Conservation (phyloP, 2,888 invertebrate species). For the Venusia cambrica region DNA sequence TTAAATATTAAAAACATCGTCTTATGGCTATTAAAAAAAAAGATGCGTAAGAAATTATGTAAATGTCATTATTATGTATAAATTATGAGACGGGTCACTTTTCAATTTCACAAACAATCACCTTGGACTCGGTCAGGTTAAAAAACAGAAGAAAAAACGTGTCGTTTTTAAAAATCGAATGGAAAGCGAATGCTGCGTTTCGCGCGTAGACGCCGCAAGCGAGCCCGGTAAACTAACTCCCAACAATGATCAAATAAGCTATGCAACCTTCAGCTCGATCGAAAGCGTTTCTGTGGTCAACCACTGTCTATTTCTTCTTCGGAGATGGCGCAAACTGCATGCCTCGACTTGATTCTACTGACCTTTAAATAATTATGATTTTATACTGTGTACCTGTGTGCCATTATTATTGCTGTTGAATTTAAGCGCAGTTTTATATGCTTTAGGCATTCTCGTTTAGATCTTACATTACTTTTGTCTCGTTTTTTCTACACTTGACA, state of each 20-base stretch:
- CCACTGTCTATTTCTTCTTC: constrained; percentile 45
- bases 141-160: constrained; percentile 20
- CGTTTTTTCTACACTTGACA: too few relatives aligned
- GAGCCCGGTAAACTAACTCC: constrained; percentile 62
- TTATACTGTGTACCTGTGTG: constrained; percentile 42
- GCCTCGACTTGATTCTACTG: constrained; percentile 40
- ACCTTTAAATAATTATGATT: constrained; percentile 45
- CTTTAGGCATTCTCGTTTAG: too few relatives aligned
- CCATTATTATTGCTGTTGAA: too few relatives aligned
- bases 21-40: too few relatives aligned
- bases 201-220: constrained; percentile 61
- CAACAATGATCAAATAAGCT: constrained; percentile 58
- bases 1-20: too few relatives aligned
- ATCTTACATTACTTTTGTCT: too few relatives aligned
- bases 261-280: constrained; percentile 71
- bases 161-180: constrained; percentile 33
- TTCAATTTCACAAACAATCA: constrained; percentile 25
- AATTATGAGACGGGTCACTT: too few relatives aligned
- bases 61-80: too few relatives aligned
- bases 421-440: too few relatives aligned
- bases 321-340: constrained; percentile 63
- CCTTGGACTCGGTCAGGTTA: constrained; percentile 20
- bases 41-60: too few relatives aligned
- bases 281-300: constrained; percentile 77
- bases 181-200: constrained; percentile 41